Evolutionary conservation across 1,140 invertebrate genomes (phyloP).

Genomic region (Hormaphis cornu): DNA sequence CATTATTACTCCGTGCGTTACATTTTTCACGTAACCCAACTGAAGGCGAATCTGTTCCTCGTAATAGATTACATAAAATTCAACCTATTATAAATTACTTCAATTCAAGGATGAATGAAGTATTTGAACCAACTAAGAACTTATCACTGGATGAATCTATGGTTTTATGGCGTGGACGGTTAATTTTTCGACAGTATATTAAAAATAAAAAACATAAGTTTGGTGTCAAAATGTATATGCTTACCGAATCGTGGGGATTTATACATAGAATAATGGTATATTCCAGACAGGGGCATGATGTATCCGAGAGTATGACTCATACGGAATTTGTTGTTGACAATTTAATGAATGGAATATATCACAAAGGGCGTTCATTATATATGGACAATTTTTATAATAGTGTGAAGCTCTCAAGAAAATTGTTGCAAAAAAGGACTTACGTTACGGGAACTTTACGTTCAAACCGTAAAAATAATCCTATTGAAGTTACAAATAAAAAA

Average conservation of each 20-base stretch:
- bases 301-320: not conserved
- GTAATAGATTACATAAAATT: slow-evolving; percentile 37
- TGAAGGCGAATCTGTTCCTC: not conserved
- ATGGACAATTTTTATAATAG: not conserved
- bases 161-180: not conserved
- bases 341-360: not conserved
- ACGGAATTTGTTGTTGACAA: not conserved
- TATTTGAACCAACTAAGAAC: slow-evolving; percentile 33
- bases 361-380: not conserved
- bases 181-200: slow-evolving; percentile 12
- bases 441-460: not conserved
- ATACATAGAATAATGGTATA: not conserved
- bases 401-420: not conserved
- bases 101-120: slow-evolving; percentile 33
- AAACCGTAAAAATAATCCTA: not conserved
- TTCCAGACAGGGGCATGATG: not conserved
- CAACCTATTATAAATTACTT: slow-evolving; percentile 21
- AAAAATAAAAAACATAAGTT: slow-evolving; percentile 41
- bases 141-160: not conserved
- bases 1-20: slow-evolving; percentile 37
- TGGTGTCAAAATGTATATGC: slow-evolving; percentile 39
- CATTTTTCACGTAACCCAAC: slow-evolving; percentile 37
- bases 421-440: not conserved
- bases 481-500: not conserved
- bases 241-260: not conserved